phyloP scores from a whole-genome alignment of 2,113 vertebrate species.

The Daubentonia madagascariensis region DNA sequence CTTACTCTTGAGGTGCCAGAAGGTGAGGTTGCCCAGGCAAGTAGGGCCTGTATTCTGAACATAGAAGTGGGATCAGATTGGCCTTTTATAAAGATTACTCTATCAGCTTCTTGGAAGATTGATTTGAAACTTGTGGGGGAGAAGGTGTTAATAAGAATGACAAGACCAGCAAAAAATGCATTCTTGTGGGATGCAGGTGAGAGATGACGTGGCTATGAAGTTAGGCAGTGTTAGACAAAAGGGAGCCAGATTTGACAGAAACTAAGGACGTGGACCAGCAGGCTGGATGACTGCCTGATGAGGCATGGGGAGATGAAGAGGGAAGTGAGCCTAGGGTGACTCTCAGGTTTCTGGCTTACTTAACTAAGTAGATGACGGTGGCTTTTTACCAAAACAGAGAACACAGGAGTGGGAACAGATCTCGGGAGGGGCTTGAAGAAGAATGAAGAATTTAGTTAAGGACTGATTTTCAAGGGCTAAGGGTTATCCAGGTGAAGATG shows the following conservation, averaged over 20 bases:
- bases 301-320: background rate
- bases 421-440: background rate
- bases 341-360: background rate
- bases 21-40: background rate
- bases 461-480: background rate
- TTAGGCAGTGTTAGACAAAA: background rate
- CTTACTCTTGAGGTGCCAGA: background rate
- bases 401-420: background rate
- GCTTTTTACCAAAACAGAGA: background rate
- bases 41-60: background rate
- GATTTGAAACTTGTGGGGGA: background rate
- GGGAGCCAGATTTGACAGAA: background rate
- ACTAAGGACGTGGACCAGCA: constrained; percentile 9
- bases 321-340: constrained; percentile 16
- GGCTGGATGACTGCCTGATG: background rate
- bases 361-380: background rate
- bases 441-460: background rate
- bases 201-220: background rate
- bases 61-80: background rate
- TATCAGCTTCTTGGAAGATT: background rate
- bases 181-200: background rate
- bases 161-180: background rate
- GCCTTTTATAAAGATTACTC: background rate
- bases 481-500: background rate
- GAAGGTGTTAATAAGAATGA: background rate